Conservation (phyloP, 1,140 invertebrate genomes). For the Laupala kohalensis region DNA sequence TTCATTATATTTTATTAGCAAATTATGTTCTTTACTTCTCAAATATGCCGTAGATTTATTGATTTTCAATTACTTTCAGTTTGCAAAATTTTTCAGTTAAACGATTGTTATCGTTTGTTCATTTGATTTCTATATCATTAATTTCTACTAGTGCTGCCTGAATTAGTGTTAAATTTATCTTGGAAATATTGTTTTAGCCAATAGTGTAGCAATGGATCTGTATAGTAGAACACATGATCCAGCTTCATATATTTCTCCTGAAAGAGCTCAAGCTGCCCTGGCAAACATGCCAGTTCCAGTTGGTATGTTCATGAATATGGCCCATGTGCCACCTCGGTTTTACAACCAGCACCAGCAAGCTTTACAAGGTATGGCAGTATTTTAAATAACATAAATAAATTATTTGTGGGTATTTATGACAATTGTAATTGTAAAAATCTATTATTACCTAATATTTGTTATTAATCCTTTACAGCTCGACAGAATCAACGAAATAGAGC, state of each 20-base stretch:
- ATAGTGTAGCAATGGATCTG: constrained; percentile 38
- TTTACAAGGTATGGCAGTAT: constrained; percentile 24
- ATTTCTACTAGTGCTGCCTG: no score
- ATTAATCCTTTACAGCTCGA: constrained; percentile 5
- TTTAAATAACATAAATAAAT: background rate
- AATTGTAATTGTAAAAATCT: no score
- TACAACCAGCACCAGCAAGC: constrained; percentile 72
- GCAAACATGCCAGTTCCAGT: constrained; percentile 76
- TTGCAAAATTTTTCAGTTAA: no score
- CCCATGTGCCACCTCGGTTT: constrained; percentile 73
- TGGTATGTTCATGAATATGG: constrained; percentile 92
- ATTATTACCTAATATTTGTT: background rate
- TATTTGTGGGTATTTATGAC: no score
- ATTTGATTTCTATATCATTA: no score
- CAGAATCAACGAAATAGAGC: constrained; percentile 26
- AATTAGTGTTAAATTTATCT: no score
- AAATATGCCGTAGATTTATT: no score
- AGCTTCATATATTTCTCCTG: constrained; percentile 83
- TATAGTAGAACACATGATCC: constrained; percentile 68
- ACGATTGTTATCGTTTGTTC: background rate
- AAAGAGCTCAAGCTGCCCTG: constrained; percentile 61
- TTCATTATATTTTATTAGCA: no score
- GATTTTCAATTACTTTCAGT: no score
- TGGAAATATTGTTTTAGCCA: background rate
- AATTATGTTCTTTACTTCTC: no score